These are phyloP conservation scores for Luehdorfia chinensis DNA, from an alignment of 1,140 invertebrate genomes.

Conservation along the genomic window DNA sequence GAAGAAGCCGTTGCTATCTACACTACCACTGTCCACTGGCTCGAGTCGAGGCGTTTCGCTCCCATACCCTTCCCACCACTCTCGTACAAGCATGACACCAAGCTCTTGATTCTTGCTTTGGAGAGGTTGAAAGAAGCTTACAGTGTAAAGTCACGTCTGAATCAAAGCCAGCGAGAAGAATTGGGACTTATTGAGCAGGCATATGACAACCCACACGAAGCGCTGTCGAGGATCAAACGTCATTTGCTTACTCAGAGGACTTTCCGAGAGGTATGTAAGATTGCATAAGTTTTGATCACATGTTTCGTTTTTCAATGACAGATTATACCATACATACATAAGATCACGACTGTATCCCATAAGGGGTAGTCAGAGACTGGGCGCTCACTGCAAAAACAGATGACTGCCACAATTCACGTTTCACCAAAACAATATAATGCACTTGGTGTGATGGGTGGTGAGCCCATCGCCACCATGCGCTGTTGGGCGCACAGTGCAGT, in stretches of 20 bases:
- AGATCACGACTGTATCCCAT: too few species aligned
- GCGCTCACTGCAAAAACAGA: too few species aligned
- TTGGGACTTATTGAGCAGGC: conserved; percentile 99
- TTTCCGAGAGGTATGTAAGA: conserved; percentile 92
- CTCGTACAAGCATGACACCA: conserved; percentile 99
- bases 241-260: conserved; percentile 98
- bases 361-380: too few species aligned
- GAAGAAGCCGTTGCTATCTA: conserved; percentile 99
- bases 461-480: too few species aligned
- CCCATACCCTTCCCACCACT: conserved; percentile 99
- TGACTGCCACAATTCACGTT: too few species aligned
- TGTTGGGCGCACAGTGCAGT: too few species aligned
- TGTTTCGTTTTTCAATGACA: too few species aligned
- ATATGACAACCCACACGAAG: conserved; percentile 99
- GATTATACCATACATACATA: too few species aligned
- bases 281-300: too few species aligned
- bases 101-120: conserved; percentile 96
- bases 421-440: too few species aligned
- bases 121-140: conserved; percentile 99
- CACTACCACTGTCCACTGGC: conserved; percentile 99
- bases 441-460: too few species aligned
- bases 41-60: conserved; percentile 98
- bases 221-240: conserved; percentile 98
- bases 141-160: conserved; percentile 98
- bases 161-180: conserved; percentile 99